Percentiles rank a stretch among this genome's conserved stretches.
Evolutionary conservation across 2,797 vertebrate species (phyloP).

Genomic region (Aldrovandia affinis): DNA sequence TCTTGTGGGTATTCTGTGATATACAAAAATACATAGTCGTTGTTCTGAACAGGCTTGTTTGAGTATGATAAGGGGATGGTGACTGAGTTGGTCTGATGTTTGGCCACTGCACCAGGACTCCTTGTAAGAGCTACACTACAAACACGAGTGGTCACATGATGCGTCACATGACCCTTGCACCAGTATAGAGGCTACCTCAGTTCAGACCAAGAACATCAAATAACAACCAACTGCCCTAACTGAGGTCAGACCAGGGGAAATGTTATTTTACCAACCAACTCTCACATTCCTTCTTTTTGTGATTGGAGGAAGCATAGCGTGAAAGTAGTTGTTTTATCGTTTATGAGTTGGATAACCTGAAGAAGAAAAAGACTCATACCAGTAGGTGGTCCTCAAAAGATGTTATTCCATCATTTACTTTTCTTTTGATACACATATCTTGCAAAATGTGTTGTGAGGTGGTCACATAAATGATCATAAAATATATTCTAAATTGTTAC

Average conservation of each 20-base stretch:
- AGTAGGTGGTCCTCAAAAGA: too few relatives aligned
- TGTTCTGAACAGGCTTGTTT: background rate
- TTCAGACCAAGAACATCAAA: background rate
- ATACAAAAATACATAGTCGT: background rate
- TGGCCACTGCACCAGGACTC: background rate
- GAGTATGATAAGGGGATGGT: background rate
- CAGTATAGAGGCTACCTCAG: constrained; percentile 8
- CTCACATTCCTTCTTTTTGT: background rate
- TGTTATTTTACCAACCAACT: background rate
- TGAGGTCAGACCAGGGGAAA: background rate
- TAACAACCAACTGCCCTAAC: background rate
- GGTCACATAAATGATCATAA: too few relatives aligned
- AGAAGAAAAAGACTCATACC: too few relatives aligned
- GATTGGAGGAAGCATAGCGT: background rate
- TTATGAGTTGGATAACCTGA: background rate
- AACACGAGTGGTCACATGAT: constrained; percentile 40
- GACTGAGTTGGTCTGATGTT: background rate
- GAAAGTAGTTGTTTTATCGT: background rate
- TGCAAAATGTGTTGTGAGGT: too few relatives aligned
- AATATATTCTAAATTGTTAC: too few relatives aligned
- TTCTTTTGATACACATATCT: too few relatives aligned
- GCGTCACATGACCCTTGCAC: constrained; percentile 25
- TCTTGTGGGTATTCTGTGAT: background rate
- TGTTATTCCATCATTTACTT: too few relatives aligned
- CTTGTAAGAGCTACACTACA: constrained; percentile 20